Conservation (phyloP, 2,797 vertebrate species). For the Sebastes diploproa region DNA sequence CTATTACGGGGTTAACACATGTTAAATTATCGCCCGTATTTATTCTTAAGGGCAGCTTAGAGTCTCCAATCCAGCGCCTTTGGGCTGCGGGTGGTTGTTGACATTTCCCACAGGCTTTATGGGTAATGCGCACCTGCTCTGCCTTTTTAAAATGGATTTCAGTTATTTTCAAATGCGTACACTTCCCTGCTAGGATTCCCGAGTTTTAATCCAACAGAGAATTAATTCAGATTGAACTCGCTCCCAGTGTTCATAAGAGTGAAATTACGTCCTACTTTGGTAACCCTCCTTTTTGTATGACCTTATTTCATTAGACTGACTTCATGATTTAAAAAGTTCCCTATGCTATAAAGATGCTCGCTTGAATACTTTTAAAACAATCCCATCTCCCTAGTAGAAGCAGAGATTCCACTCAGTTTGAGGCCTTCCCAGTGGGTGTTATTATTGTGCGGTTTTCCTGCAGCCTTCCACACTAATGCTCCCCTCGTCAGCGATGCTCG, state of each 20-base stretch:
- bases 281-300: not conserved
- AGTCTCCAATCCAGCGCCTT: not conserved
- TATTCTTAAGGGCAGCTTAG: not conserved
- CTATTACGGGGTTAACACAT: conserved; percentile 1
- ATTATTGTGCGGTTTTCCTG: conserved; percentile 71
- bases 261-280: not conserved
- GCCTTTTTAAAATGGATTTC: not conserved
- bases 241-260: not conserved
- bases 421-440: conserved; percentile 71
- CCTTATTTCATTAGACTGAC: not conserved
- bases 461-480: conserved; percentile 66
- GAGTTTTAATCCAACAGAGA: not conserved
- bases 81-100: not conserved
- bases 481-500: conserved; percentile 55
- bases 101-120: not conserved
- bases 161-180: not conserved
- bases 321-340: conserved; percentile 13
- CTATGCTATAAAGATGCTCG: not conserved
- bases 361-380: conserved; percentile 26
- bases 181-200: not conserved
- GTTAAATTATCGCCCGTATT: not conserved
- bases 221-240: not conserved
- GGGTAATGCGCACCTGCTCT: not conserved
- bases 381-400: conserved; percentile 21
- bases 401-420: conserved; percentile 16